These are phyloP conservation scores for Poeciliopsis infans DNA, from an alignment of 2,797 vertebrate genomes.

Conservation along the genomic window DNA sequence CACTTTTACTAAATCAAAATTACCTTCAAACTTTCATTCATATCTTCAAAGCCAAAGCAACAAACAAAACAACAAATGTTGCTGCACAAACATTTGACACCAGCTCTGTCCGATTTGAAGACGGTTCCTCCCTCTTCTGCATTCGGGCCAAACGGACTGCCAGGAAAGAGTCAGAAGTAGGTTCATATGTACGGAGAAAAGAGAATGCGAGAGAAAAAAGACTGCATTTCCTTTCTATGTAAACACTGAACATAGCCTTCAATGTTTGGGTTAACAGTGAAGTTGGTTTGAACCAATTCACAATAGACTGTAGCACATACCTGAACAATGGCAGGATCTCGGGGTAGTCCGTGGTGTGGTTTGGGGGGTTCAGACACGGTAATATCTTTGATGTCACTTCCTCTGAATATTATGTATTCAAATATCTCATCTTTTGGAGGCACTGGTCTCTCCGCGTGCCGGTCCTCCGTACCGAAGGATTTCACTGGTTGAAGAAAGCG, in stretches of 20 bases:
- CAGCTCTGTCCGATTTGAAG: background rate
- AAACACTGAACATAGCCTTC: background rate
- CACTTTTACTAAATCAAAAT: no score
- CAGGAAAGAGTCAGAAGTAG: background rate
- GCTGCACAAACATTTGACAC: no score
- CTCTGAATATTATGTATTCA: constrained; percentile 97
- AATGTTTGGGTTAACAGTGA: background rate
- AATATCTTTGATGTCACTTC: constrained; percentile 97
- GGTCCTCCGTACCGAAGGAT: constrained; percentile 95
- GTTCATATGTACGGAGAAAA: background rate
- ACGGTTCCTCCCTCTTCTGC: no score
- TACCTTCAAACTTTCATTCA: no score
- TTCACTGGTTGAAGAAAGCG: constrained; percentile 79
- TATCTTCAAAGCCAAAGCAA: no score
- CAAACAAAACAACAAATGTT: no score
- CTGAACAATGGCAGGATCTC: constrained; percentile 97
- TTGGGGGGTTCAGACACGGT: constrained; percentile 96
- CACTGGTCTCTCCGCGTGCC: constrained; percentile 90
- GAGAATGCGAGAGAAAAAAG: no score
- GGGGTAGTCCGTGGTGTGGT: constrained; percentile 88
- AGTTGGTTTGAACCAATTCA: background rate
- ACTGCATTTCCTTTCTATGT: background rate
- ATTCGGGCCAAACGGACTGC: no score
- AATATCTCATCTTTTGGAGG: constrained; percentile 93
- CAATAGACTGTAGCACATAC: constrained; percentile 61